These are phyloP conservation scores for Addax nasomaculatus DNA, from an alignment of 2,113 vertebrate genomes.

Conservation along the genomic window DNA sequence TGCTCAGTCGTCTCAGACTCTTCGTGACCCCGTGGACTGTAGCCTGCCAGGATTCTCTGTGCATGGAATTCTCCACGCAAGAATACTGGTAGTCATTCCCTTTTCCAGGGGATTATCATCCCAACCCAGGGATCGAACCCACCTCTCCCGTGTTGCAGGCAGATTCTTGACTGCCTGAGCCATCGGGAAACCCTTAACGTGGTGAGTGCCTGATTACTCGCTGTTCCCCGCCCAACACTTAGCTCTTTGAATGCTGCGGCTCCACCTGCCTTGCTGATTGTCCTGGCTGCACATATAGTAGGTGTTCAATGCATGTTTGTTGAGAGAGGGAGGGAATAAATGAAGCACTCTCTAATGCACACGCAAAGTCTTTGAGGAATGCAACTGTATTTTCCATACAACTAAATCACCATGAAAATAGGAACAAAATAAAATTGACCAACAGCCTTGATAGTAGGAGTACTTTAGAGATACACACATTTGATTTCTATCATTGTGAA, in stretches of 20 bases:
- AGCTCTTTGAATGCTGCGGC: background rate
- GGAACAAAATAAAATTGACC: background rate
- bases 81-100: background rate
- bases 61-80: background rate
- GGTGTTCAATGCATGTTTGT: background rate
- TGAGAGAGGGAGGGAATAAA: background rate
- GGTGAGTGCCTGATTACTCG: background rate
- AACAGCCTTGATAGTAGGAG: background rate
- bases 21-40: background rate
- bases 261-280: background rate
- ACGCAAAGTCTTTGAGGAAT: background rate
- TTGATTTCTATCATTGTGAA: background rate
- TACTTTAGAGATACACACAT: background rate
- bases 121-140: background rate
- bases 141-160: background rate
- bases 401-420: background rate
- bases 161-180: background rate
- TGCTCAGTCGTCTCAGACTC: rapidly evolving
- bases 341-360: background rate
- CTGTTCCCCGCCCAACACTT: background rate
- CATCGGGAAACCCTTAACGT: background rate
- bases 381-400: background rate
- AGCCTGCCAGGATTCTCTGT: background rate
- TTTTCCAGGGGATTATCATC: background rate
- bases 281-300: background rate